A percentile compares a stretch with the other conserved stretches of the same genome.
phyloP scores from a whole-genome alignment of 2,888 invertebrate genomes.

The Caenorhabditis sp. region DNA sequence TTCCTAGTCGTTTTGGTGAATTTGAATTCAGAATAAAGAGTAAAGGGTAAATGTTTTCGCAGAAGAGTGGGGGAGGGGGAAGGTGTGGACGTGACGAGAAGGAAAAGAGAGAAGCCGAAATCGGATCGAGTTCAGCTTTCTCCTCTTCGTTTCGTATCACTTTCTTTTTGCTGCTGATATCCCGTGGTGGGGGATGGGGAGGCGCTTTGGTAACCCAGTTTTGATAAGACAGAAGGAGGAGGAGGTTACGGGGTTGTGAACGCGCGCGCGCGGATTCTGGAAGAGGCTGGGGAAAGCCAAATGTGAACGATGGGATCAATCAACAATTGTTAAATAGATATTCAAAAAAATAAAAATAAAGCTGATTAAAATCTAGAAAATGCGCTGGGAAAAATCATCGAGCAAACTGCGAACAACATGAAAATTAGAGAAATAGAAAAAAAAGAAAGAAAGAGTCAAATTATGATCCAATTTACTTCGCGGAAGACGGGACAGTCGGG shows the following conservation, averaged over 20 bases:
- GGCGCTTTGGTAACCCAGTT: conserved; percentile 50
- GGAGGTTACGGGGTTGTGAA: not conserved
- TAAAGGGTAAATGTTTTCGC: conserved; percentile 5
- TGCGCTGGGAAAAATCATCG: not conserved
- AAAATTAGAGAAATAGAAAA: not conserved
- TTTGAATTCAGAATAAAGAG: conserved; percentile 5
- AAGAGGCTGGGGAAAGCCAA: no score
- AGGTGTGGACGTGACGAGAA: conserved; percentile 5
- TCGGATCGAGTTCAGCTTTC: conserved; percentile 12
- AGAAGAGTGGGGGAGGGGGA: no score
- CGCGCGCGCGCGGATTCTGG: no score
- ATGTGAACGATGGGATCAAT: no score
- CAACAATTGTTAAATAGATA: not conserved
- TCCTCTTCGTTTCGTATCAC: conserved; percentile 8
- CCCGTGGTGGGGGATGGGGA: conserved; percentile 21
- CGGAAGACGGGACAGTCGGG: conserved; percentile 48
- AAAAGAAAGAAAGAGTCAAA: not conserved
- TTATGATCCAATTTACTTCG: conserved; percentile 17
- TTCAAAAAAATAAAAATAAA: no score
- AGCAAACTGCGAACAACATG: not conserved
- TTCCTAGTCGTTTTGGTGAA: no score
- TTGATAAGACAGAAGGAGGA: conserved; percentile 22
- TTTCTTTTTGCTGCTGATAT: conserved; percentile 13
- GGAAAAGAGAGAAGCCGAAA: not conserved
- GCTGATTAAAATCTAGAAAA: not conserved